Evolutionary conservation across 2,113 vertebrate genomes (phyloP), one percentile per base, ranked within the genome.

Genomic region (Panthera leo): DNA sequence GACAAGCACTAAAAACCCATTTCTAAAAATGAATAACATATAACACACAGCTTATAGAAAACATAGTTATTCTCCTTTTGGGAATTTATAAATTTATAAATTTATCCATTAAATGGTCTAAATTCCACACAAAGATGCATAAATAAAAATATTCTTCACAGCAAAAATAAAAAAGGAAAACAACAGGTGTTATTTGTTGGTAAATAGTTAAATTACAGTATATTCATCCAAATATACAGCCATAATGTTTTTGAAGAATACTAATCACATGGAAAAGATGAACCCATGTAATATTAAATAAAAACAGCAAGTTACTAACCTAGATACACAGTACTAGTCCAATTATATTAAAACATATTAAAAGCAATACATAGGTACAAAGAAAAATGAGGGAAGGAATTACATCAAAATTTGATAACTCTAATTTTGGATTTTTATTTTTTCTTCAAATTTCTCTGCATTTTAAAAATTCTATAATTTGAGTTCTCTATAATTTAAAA

Each of bases 171-270:
- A 93, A 85, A 83, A 80, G 53, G 18, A 5, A 78, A 89, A 67
- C 4, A 91, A 75, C 5, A 87, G 61, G 73, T 39, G 79, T 48
- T 67, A 42, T 75, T 75, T 93, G 23, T 55, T 85, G 55, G 70
- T 42, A 93, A 87, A 85, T 3, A 71, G 39, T 42, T 61, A 94
- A 67, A 93, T 92, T 73, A 83, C 31, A 5, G 13, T 48, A 14
- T 36, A 9, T 58, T 68, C 42, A 93, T 84, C 63, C 55, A 97
- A 94, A 85, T 73, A 96, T 61, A n/a, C 0, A 97, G 48, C 12
- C n/a, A 76, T 51, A 8, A 67, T 42, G 36, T 85, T 96, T 96
- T 13, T 79, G 31, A 94, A 94, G n/a, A 96, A 48, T 86, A 96
- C 25, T 68, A 92, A 67, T 73, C 36, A 91, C 12, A 29, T 58